A percentile compares a stretch with the other conserved stretches of the same genome.
These are phyloP conservation scores for Pseudomyrmex dendroicus DNA, from an alignment of 1,140 invertebrate genomes.

Conservation along the genomic window DNA sequence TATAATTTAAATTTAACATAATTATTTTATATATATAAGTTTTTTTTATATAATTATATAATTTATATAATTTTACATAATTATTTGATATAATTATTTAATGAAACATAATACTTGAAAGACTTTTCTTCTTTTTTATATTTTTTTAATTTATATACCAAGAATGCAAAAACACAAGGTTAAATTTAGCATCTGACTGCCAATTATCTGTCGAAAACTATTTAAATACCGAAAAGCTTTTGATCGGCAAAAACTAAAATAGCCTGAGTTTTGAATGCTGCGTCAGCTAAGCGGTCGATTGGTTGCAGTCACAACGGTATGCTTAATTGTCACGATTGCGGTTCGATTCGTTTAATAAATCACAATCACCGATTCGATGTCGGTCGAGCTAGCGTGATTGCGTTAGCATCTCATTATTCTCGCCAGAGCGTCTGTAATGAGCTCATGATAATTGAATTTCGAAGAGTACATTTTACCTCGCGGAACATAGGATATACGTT, in stretches of 20 bases:
- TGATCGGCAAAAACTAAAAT: constrained; percentile 17
- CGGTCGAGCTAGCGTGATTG: constrained; percentile 45
- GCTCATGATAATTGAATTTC: constrained; percentile 60
- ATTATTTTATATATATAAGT: too few species aligned
- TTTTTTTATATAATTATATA: too few species aligned
- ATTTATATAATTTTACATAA: too few species aligned
- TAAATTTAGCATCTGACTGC: too few species aligned
- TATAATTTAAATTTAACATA: too few species aligned
- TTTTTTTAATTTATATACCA: too few species aligned
- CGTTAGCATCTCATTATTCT: constrained; percentile 61
- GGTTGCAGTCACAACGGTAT: constrained; percentile 18
- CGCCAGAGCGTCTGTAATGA: constrained; percentile 21
- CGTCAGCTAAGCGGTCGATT: constrained; percentile 37
- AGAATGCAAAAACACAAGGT: too few species aligned
- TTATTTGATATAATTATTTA: too few species aligned
- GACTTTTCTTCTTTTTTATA: too few species aligned
- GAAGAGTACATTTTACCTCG: constrained; percentile 47
- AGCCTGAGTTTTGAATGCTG: constrained; percentile 1
- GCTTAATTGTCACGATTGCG: constrained; percentile 55
- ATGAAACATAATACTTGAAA: too few species aligned
- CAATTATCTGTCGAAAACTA: background rate
- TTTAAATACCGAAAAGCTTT: constrained; percentile 20
- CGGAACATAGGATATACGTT: constrained; percentile 9
- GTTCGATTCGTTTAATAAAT: constrained; percentile 67
- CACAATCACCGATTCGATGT: constrained; percentile 11